Conservation (phyloP, 1,140 invertebrate genomes). For the Frieseomelitta varia region DNA sequence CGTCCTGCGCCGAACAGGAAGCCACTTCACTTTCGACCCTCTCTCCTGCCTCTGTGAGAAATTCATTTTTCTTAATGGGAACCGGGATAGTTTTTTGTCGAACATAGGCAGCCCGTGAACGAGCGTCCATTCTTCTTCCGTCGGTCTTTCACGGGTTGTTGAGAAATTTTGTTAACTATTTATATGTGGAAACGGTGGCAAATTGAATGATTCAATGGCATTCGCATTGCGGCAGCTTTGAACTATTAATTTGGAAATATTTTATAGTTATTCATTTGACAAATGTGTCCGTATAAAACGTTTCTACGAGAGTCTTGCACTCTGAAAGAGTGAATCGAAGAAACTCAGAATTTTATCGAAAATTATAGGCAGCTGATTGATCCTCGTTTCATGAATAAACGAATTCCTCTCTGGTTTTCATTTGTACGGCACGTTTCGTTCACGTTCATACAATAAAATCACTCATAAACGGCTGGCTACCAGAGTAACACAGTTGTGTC, state of each 20-base stretch:
- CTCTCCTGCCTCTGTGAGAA: neutral
- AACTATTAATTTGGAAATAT: neutral
- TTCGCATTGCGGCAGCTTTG: no score
- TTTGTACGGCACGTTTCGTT: constrained; percentile 23
- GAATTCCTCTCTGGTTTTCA: constrained; percentile 54
- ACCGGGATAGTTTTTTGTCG: constrained; percentile 6
- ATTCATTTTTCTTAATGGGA: neutral
- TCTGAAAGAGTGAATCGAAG: neutral
- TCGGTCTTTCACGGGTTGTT: no score
- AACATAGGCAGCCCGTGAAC: neutral
- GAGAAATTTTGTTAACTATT: neutral
- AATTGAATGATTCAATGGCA: neutral
- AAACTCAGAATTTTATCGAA: neutral
- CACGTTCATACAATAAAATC: constrained; percentile 64
- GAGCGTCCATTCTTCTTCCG: neutral
- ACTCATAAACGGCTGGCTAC: constrained; percentile 57
- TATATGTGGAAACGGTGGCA: neutral
- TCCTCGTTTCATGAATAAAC: no score
- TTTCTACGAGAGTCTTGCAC: no score
- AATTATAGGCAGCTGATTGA: neutral
- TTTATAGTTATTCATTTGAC: neutral
- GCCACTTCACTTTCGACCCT: neutral
- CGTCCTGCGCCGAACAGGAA: neutral
- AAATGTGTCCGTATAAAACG: no score
- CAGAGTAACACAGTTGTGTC: constrained; percentile 29